Evolutionary conservation across 1,140 invertebrate species (phyloP), one percentile per base, ranked within the genome.

Genomic region (Cotesia glomerata): DNA sequence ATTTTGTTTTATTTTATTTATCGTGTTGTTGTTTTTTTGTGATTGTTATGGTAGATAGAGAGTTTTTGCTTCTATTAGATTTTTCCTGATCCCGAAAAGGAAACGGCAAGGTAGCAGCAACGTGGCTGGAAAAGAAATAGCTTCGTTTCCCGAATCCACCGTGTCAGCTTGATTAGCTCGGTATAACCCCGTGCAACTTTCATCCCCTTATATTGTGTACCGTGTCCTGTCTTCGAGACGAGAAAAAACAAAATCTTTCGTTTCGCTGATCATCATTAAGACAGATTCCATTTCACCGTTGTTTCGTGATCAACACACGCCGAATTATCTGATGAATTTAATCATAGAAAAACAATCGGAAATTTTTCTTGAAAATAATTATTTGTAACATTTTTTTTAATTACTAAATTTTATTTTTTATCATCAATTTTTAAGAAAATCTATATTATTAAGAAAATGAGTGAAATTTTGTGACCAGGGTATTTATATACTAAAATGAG

Each of bases 91-190:
- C 13, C 36, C 5, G 56, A 71, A 72, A 69, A 26, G 26, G 26
- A 26, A 69, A 72, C 26, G 62, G 67, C 54, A 75, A 56, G 74
- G 75, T 77, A 72, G 73, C 69, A 74, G 68, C 78, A 79, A 78
- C 78, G 80, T 81, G 80, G 80, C 75, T 77, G 66, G 80, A 81
- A 80, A 78, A 81, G 80, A 80, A 81, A 81, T 79, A 79, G 78
- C 80, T 80, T 80, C 79, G 78, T 81, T 81, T 80, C 78, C 79
- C 26, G 77, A 80, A 80, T 80, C 73, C 74, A 74, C 74, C 76
- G 76, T 81, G 76, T 81, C 75, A 74, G 76, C 75, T 79, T 80
- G 80, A 81, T 81, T 81, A 79, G 78, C 78, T 75, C 67, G 18
- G 56, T 39, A 58, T 62, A 73, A 67, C 66, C n/a, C 49, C 11